phyloP scores from a whole-genome alignment of 2,113 vertebrate species.

The Menura novaehollandiae region DNA sequence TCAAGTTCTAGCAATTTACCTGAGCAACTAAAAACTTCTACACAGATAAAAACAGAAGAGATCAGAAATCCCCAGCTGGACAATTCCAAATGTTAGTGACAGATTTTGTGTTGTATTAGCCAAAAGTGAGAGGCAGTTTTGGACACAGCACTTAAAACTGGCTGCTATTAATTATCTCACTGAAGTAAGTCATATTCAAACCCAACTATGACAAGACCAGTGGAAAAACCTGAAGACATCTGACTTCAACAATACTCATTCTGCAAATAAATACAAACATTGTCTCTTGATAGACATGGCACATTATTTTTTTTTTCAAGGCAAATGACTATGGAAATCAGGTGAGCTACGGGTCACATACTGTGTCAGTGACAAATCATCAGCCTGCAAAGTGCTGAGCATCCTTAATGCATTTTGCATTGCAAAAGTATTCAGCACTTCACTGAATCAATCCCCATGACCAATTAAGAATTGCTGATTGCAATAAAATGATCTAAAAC shows the following conservation, averaged over 20 bases:
- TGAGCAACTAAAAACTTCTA: neutral
- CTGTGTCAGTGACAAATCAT: neutral
- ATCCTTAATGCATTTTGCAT: neutral
- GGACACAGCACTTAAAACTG: neutral
- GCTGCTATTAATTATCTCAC: neutral
- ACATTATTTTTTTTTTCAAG: neutral
- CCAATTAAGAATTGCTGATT: neutral
- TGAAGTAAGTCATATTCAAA: neutral
- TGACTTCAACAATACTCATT: neutral
- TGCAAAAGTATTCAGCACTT: neutral
- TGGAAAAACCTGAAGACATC: neutral
- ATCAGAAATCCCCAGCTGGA: neutral
- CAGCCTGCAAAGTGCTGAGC: neutral
- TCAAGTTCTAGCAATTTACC: neutral
- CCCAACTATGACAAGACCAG: neutral
- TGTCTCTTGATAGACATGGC: neutral
- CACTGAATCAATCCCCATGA: neutral
- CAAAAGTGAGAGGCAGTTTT: neutral
- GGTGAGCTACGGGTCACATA: neutral
- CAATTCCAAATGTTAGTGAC: neutral
- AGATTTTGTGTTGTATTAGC: neutral
- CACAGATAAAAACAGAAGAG: neutral
- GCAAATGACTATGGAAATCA: neutral
- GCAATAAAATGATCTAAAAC: neutral
- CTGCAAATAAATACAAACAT: neutral